Evolutionary conservation across 37 sponge, comb jelly and placozoan genomes (phyloP), one percentile per base, ranked within the genome.

Genomic region (Dysidea cf. avara): DNA sequence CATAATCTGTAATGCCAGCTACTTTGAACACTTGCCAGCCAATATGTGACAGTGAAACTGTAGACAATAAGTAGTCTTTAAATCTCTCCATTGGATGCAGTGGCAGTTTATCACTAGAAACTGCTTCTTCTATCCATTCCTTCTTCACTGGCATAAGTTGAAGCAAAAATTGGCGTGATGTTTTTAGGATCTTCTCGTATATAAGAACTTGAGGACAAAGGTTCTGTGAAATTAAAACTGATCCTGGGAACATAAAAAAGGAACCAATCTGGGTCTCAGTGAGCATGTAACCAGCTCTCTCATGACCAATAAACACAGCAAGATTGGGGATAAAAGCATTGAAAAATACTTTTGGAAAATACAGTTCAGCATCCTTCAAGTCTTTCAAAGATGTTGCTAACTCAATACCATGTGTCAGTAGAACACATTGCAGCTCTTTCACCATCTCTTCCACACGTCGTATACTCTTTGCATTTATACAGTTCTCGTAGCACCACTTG

Each of bases 401-500:
- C 6, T 39, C 16, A n/a, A 67, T 47, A 14, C 37, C 39, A 21
- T n/a, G n/a, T n/a, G 50, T 18, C 2, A 13, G 3, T 22, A 83
- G 39, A 37, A 83, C 75, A 4, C 38, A 5, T 52, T 61, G 33
- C 0, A 88, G 20, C 40, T 88, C 89, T 17, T 69, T 70, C 0
- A 88, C 47, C 16, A 40, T 64, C 32, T 88, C 80, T 22, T 88
- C n/a, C n/a, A n/a, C n/a, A n/a, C n/a, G n/a, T n/a, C n/a, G n/a
- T n/a, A n/a, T n/a, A n/a, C n/a, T n/a, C n/a, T n/a, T n/a, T n/a
- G n/a, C n/a, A n/a, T n/a, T n/a, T n/a, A n/a, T n/a, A n/a, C n/a
- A n/a, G n/a, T 88, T 83, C 16, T 78, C 80, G 20, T 83, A 69
- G 67, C 89, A 88, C 89, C 89, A 88, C 31, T 58, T 72, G 2